Evolutionary conservation across 2,113 vertebrate species (phyloP).

Genomic region (Chascanopsetta lugubris): DNA sequence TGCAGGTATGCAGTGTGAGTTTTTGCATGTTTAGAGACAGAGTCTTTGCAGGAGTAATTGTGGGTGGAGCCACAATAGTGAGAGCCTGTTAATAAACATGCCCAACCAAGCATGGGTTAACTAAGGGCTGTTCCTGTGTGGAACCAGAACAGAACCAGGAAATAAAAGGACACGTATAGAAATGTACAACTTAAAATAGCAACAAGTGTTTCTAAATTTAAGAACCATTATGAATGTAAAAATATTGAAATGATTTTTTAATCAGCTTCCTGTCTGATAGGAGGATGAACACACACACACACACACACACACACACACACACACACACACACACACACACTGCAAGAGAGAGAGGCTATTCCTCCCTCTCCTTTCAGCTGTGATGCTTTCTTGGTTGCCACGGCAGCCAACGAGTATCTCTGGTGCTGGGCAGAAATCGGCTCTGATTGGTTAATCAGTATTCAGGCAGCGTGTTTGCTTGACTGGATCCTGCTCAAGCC

Average conservation of each 20-base stretch:
- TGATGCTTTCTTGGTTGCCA: slow-evolving; percentile 65
- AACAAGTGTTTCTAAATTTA: no score
- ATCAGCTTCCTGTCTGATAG: not conserved
- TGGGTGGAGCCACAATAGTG: no score
- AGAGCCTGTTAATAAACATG: no score
- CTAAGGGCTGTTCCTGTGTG: not conserved
- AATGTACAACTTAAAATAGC: no score
- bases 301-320: not conserved
- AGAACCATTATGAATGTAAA: no score
- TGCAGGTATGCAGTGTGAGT: not conserved
- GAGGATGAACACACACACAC: not conserved
- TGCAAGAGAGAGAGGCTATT: not conserved
- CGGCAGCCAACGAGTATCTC: slow-evolving; percentile 53
- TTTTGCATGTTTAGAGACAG: no score
- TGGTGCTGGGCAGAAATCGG: slow-evolving; percentile 57
- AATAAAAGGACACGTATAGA: not conserved
- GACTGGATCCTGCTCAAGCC: slow-evolving; percentile 32
- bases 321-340: no score
- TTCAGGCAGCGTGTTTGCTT: slow-evolving; percentile 54
- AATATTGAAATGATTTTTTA: not conserved
- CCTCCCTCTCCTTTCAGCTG: slow-evolving; percentile 22
- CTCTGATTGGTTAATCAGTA: slow-evolving; percentile 74
- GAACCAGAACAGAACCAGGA: not conserved
- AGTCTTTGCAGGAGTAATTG: no score
- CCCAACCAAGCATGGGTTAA: no score